Conservation (phyloP, 2,888 invertebrate genomes). For the Callyntrura guangdongensis region DNA sequence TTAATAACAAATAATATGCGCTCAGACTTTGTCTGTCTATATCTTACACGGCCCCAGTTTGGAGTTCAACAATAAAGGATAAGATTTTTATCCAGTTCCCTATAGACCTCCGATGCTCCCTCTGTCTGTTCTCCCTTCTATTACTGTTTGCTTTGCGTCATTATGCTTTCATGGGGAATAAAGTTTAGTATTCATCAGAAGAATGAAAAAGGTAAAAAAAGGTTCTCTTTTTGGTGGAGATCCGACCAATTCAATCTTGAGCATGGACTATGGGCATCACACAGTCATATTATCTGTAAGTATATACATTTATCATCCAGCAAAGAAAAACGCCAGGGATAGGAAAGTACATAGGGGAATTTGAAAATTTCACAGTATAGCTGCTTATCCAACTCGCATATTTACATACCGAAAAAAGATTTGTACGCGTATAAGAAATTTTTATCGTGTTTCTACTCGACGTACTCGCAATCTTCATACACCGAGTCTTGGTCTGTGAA, state of each 20-base stretch:
- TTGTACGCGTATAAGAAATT: slow-evolving; percentile 6
- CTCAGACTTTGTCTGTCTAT: no score
- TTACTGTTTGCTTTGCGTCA: slow-evolving; percentile 43
- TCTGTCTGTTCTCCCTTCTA: slow-evolving; percentile 49
- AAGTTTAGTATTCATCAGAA: slow-evolving; percentile 9
- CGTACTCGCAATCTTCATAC: neutral
- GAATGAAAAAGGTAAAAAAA: slow-evolving; percentile 48
- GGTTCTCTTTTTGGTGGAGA: slow-evolving; percentile 24
- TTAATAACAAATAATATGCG: no score
- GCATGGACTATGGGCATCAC: slow-evolving; percentile 20
- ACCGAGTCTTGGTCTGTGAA: neutral
- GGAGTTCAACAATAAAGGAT: neutral
- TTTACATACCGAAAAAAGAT: slow-evolving; percentile 31
- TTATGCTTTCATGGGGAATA: slow-evolving; percentile 26
- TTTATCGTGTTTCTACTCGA: slow-evolving; percentile 27
- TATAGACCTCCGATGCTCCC: slow-evolving; percentile 65
- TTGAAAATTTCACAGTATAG: neutral
- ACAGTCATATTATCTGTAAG: neutral
- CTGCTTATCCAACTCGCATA: neutral
- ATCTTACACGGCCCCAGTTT: no score
- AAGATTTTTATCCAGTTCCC: slow-evolving; percentile 62
- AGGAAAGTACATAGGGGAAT: neutral
- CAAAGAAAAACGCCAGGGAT: neutral
- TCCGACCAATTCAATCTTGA: slow-evolving; percentile 15
- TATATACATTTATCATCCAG: slow-evolving; percentile 23